phyloP scores from a whole-genome alignment of 37 sponge, comb jelly and placozoan species.

The Beroe ovata region DNA sequence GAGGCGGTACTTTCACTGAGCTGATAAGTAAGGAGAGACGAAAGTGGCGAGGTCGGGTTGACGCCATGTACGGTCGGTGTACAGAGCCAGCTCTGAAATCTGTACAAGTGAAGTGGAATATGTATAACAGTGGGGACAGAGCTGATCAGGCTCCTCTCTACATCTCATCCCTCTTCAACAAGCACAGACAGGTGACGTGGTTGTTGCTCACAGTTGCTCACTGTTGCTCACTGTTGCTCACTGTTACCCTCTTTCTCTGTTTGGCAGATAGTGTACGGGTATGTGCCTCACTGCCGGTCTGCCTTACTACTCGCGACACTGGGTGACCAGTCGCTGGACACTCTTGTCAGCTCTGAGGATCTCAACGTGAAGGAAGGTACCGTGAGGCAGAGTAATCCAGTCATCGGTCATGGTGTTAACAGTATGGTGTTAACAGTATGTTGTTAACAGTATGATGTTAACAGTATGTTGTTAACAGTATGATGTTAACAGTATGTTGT shows the following conservation, averaged over 20 bases:
- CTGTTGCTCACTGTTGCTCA: too few species aligned
- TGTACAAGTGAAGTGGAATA: conserved; percentile 24
- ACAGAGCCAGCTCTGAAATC: conserved; percentile 14
- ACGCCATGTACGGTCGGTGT: neutral
- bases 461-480: too few species aligned
- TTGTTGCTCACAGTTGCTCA: too few species aligned
- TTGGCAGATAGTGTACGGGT: conserved; percentile 88
- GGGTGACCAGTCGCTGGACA: conserved; percentile 85
- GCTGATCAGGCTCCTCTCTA: conserved; percentile 10
- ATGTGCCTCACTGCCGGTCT: conserved; percentile 84
- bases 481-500: too few species aligned
- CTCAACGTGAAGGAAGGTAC: conserved; percentile 83
- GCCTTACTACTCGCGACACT: conserved; percentile 87
- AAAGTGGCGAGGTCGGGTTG: conserved; percentile 76
- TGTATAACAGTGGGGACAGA: conserved; percentile 61
- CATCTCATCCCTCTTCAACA: conserved; percentile 62
- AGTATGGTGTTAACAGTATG: too few species aligned
- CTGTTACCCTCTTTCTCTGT: too few species aligned
- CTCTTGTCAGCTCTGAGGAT: conserved; percentile 88
- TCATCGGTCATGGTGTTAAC: too few species aligned
- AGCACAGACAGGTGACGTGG: conserved; percentile 21
- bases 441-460: too few species aligned
- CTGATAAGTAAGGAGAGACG: conserved; percentile 87
- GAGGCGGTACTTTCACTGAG: conserved; percentile 82
- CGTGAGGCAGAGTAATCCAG: too few species aligned